Conservation (phyloP, 37 sponge, comb jelly and placozoan species). For the Bolinopsis microptera region DNA sequence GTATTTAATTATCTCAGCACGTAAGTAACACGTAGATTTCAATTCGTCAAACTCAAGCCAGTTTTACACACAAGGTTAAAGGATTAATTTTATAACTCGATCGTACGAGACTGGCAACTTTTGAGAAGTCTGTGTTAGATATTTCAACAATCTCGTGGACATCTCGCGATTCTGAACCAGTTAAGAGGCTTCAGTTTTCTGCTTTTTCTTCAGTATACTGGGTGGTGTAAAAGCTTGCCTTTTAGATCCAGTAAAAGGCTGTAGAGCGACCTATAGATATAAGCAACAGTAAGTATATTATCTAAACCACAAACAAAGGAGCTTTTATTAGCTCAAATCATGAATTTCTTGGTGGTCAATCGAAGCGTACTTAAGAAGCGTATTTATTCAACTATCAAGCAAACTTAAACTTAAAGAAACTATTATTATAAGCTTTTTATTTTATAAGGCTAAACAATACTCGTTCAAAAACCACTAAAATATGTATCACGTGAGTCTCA, state of each 20-base stretch:
- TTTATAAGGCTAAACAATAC: neutral
- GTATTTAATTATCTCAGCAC: too few species aligned
- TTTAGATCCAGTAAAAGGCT: neutral
- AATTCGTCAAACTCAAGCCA: too few species aligned
- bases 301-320: neutral
- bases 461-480: too few species aligned
- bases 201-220: neutral
- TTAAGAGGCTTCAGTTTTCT: neutral
- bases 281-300: neutral
- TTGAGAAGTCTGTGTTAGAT: too few species aligned
- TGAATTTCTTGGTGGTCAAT: neutral
- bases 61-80: too few species aligned
- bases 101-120: too few species aligned
- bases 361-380: neutral
- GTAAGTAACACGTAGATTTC: too few species aligned
- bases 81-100: too few species aligned
- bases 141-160: neutral
- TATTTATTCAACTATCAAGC: too few species aligned
- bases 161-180: neutral
- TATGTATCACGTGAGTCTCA: too few species aligned
- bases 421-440: too few species aligned
- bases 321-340: neutral
- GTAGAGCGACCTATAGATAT: neutral
- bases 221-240: neutral
- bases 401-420: too few species aligned